Conservation (phyloP, 2,797 vertebrate species). For the Etheostoma perlongum region DNA sequence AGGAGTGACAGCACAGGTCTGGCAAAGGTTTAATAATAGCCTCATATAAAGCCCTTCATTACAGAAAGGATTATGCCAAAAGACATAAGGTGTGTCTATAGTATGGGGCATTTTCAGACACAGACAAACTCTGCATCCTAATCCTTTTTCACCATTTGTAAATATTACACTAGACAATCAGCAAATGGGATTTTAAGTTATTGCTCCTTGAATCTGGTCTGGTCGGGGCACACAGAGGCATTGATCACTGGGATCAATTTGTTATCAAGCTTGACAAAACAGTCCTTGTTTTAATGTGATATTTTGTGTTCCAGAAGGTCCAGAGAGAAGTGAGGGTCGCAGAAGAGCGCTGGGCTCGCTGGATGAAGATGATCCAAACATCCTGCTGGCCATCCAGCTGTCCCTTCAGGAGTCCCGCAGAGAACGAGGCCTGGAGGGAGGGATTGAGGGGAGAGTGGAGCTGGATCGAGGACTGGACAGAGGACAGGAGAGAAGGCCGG, state of each 20-base stretch:
- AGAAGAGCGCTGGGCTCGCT: slow-evolving; percentile 87
- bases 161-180: slow-evolving; percentile 42
- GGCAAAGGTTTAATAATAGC: not conserved
- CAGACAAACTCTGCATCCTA: not conserved
- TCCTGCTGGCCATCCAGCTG: slow-evolving; percentile 97
- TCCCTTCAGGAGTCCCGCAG: slow-evolving; percentile 94
- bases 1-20: slow-evolving; percentile 91
- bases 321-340: slow-evolving; percentile 76
- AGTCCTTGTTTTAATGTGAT: slow-evolving; percentile 1
- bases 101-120: not conserved
- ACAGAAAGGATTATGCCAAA: not conserved
- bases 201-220: slow-evolving; percentile 54
- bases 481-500: slow-evolving; percentile 67
- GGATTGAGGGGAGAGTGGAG: slow-evolving; percentile 50
- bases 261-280: slow-evolving; percentile 15
- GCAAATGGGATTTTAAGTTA: slow-evolving; percentile 63
- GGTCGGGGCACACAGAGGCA: slow-evolving; percentile 16
- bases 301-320: slow-evolving; percentile 70
- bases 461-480: slow-evolving; percentile 56
- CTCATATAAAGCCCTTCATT: not conserved
- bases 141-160: slow-evolving; percentile 35
- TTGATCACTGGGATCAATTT: slow-evolving; percentile 45
- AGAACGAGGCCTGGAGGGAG: slow-evolving; percentile 68
- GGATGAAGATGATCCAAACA: slow-evolving; percentile 98
- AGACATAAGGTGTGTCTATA: not conserved